These are phyloP conservation scores for Eubasilissa splendida DNA, from an alignment of 2,888 invertebrate species.

Conservation along the genomic window DNA sequence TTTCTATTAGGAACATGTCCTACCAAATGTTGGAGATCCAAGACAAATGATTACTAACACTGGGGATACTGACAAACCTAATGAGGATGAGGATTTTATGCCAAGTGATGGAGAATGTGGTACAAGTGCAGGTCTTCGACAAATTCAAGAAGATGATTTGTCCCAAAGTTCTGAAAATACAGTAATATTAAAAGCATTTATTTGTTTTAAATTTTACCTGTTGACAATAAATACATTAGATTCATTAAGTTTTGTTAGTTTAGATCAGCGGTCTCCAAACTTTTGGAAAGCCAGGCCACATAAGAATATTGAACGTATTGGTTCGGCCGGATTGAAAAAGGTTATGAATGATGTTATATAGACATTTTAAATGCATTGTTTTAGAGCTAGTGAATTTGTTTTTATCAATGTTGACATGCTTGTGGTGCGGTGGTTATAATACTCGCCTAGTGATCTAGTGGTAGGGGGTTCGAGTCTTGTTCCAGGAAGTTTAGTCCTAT, in stretches of 20 bases:
- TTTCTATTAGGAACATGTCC: slow-evolving; percentile 1
- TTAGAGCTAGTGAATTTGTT: too few species aligned
- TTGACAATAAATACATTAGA: not conserved
- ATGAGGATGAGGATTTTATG: slow-evolving; percentile 6
- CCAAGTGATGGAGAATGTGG: slow-evolving; percentile 25
- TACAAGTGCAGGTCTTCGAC: slow-evolving; percentile 24
- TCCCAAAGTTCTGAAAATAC: slow-evolving; percentile 23
- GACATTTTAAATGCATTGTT: too few species aligned
- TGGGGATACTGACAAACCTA: slow-evolving; percentile 11
- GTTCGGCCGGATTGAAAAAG: too few species aligned
- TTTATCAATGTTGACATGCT: too few species aligned
- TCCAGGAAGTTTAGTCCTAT: too few species aligned
- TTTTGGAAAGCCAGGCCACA: too few species aligned
- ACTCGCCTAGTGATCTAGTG: too few species aligned
- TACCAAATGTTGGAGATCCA: slow-evolving; percentile 17
- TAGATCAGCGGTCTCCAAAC: too few species aligned
- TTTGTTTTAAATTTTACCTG: not conserved
- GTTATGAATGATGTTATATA: too few species aligned
- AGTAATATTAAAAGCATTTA: slow-evolving; percentile 24
- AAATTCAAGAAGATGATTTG: not conserved
- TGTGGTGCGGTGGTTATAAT: too few species aligned
- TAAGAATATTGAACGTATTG: too few species aligned
- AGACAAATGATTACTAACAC: slow-evolving; percentile 22
- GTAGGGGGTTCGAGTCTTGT: too few species aligned
- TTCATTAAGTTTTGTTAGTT: not conserved